Conservation (phyloP, 1,140 invertebrate genomes). For the Mactra quadrangularis region DNA sequence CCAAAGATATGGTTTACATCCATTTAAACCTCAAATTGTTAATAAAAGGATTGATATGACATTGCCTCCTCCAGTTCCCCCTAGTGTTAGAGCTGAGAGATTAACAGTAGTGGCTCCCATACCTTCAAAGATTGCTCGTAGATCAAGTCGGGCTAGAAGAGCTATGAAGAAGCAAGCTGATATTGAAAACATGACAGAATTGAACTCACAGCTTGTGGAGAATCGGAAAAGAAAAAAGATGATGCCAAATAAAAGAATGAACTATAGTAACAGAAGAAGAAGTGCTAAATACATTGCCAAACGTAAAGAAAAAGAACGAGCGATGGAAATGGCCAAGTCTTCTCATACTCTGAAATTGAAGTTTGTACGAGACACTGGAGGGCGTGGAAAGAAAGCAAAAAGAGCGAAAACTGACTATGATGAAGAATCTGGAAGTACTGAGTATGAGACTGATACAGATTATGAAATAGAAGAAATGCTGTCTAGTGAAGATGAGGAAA, state of each 20-base stretch:
- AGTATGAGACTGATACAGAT: constrained; percentile 57
- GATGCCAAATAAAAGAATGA: constrained; percentile 37
- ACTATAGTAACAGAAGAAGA: constrained; percentile 43
- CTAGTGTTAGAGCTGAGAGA: constrained; percentile 11
- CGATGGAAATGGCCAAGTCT: background rate
- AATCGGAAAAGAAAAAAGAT: constrained; percentile 41
- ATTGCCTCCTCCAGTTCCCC: constrained; percentile 25
- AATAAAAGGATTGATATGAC: constrained; percentile 56
- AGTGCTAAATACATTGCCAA: constrained; percentile 7
- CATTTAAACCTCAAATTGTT: constrained; percentile 52
- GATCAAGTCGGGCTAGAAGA: constrained; percentile 20
- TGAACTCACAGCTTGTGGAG: constrained; percentile 31
- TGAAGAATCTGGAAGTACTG: background rate
- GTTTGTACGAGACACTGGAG: constrained; percentile 47
- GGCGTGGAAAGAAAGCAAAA: constrained; percentile 1
- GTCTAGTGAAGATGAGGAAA: constrained; percentile 58
- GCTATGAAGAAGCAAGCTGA: constrained; percentile 16
- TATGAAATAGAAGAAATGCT: constrained; percentile 60
- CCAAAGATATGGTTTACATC: constrained; percentile 45
- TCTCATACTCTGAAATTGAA: constrained; percentile 46
- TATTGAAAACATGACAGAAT: constrained; percentile 37
- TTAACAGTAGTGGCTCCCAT: constrained; percentile 14
- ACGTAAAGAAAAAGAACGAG: background rate
- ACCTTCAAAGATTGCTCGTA: background rate
- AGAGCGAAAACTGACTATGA: constrained; percentile 19